These are phyloP conservation scores for Sarotherodon lohbergeri DNA, from an alignment of 2,113 vertebrate species.

Conservation along the genomic window DNA sequence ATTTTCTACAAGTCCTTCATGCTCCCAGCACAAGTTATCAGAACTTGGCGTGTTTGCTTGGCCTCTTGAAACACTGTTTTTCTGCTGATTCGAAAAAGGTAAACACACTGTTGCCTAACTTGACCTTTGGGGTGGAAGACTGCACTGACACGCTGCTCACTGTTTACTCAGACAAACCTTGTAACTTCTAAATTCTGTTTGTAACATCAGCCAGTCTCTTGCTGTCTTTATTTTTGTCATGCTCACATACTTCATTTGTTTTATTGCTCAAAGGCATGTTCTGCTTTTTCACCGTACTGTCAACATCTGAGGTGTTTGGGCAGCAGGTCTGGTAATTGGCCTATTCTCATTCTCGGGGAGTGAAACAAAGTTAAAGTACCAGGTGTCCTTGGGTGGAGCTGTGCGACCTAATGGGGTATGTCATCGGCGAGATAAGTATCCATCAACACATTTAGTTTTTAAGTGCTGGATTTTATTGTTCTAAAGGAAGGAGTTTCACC, in stretches of 20 bases:
- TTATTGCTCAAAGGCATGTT: background rate
- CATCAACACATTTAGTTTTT: background rate
- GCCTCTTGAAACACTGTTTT: background rate
- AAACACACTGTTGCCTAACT: background rate
- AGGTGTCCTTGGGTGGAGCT: background rate
- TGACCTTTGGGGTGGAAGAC: background rate
- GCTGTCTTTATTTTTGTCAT: background rate
- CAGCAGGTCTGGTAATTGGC: background rate
- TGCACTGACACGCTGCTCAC: background rate
- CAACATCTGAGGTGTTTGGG: background rate
- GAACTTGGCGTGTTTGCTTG: background rate
- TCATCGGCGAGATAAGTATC: background rate
- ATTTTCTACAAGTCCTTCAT: background rate
- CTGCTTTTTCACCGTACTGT: background rate
- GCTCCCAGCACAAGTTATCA: background rate
- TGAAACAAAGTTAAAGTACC: background rate
- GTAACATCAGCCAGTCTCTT: accelerated
- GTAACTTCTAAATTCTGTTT: background rate
- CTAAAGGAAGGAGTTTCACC: accelerated
- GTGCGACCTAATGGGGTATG: background rate
- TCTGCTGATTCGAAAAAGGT: background rate
- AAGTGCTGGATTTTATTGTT: background rate
- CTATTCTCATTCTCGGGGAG: background rate
- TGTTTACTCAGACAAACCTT: background rate
- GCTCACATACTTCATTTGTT: background rate